Percentiles rank a stretch among this genome's conserved stretches.
Evolutionary conservation across 2,797 vertebrate species (phyloP).

Genomic region (Astyanax mexicanus): DNA sequence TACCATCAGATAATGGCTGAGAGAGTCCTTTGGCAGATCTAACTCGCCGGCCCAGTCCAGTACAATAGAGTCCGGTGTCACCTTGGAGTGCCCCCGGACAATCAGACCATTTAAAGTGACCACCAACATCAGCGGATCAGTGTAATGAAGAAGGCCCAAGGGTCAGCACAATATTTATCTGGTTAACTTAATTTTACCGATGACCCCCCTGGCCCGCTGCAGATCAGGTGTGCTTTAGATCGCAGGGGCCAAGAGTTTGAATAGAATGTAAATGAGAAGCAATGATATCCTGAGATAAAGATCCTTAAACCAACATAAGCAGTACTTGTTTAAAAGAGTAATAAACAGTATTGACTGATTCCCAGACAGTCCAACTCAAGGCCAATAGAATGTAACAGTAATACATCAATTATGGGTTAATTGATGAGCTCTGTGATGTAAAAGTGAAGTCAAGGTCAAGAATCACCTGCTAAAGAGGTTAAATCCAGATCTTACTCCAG

Average conservation of each 20-base stretch:
- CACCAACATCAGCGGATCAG: slow-evolving; percentile 57
- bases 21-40: slow-evolving; percentile 63
- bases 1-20: slow-evolving; percentile 79
- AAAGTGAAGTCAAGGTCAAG: no score
- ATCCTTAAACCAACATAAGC: neutral
- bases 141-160: slow-evolving; percentile 50
- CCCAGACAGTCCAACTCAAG: no score
- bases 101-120: slow-evolving; percentile 69
- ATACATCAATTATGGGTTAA: neutral
- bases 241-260: slow-evolving; percentile 7
- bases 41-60: slow-evolving; percentile 58
- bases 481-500: no score
- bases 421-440: neutral
- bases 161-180: slow-evolving; percentile 59
- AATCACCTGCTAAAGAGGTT: no score
- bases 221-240: slow-evolving; percentile 26
- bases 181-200: slow-evolving; percentile 50
- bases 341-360: neutral
- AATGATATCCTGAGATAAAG: slow-evolving; percentile 18
- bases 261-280: slow-evolving; percentile 6
- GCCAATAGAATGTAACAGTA: neutral
- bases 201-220: slow-evolving; percentile 43
- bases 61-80: slow-evolving; percentile 73
- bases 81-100: slow-evolving; percentile 65
- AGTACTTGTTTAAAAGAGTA: neutral